These are phyloP conservation scores for Micromesistius poutassou DNA, from an alignment of 2,797 vertebrate genomes.

Conservation along the genomic window DNA sequence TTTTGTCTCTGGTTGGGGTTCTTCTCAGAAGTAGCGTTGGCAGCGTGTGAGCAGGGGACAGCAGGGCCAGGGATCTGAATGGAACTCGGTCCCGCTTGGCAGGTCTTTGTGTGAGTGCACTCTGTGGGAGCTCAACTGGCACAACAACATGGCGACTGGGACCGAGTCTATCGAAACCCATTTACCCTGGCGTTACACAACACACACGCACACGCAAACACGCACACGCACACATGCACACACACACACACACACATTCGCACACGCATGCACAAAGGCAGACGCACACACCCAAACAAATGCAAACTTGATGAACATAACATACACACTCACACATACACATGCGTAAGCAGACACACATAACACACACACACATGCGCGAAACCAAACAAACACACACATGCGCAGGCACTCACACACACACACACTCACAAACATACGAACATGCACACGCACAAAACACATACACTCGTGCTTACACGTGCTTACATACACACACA, in stretches of 20 bases:
- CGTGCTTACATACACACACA: too few species aligned
- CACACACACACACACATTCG: background rate
- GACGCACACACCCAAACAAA: background rate
- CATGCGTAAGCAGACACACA: background rate
- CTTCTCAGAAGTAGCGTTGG: constrained; percentile 63
- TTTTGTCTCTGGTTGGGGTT: constrained; percentile 38
- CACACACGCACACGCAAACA: background rate
- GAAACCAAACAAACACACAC: constrained; percentile 5
- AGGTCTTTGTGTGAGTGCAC: constrained; percentile 64
- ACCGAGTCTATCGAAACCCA: constrained; percentile 52
- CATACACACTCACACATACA: background rate
- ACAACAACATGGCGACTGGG: constrained; percentile 59
- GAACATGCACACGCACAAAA: background rate
- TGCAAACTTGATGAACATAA: background rate
- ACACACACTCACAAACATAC: too few species aligned
- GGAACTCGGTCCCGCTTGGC: constrained; percentile 63
- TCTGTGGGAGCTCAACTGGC: constrained; percentile 67
- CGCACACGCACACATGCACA: background rate
- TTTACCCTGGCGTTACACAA: constrained; percentile 43
- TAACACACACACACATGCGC: background rate
- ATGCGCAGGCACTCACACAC: background rate
- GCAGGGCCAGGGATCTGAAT: constrained; percentile 71
- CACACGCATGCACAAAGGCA: background rate
- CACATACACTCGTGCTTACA: background rate
- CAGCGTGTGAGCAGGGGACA: constrained; percentile 62